These are phyloP conservation scores for Eupleurogrammus muticus DNA, from an alignment of 2,797 vertebrate species.

Conservation along the genomic window DNA sequence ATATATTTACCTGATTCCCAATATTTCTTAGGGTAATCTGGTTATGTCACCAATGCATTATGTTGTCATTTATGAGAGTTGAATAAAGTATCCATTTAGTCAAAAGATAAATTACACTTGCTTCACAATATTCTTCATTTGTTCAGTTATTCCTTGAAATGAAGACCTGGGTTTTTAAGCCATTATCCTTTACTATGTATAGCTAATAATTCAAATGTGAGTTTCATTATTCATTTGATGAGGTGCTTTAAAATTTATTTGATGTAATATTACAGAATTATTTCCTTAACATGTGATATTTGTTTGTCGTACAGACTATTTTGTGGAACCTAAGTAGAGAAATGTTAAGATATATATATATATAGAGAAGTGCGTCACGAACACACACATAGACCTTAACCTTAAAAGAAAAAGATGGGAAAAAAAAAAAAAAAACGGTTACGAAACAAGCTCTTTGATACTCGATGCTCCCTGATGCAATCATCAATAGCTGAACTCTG, in stretches of 20 bases:
- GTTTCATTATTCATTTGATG: conserved; percentile 28
- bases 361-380: not conserved
- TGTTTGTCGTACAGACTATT: not conserved
- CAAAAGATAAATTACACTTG: too few relatives aligned
- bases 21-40: too few relatives aligned
- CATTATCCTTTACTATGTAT: conserved; percentile 5
- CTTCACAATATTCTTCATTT: not conserved
- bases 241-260: conserved; percentile 10
- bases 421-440: conserved; percentile 35
- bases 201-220: conserved; percentile 4
- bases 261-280: conserved; percentile 25
- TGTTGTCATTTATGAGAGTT: not conserved
- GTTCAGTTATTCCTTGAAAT: conserved; percentile 1
- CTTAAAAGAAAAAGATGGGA: conserved; percentile 29
- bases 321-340: conserved; percentile 24
- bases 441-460: conserved; percentile 42
- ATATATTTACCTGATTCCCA: too few relatives aligned
- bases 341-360: not conserved
- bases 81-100: not conserved
- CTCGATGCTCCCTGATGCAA: conserved; percentile 26
- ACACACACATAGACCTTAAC: not conserved
- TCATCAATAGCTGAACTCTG: conserved; percentile 57
- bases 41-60: too few relatives aligned
- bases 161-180: conserved; percentile 1
- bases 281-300: conserved; percentile 3